Conservation (phyloP, 2,113 vertebrate genomes). For the human region GRCh38 chr6:31039501-31040000, state of each 20-base stretch:
- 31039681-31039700: background rate
- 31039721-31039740: background rate
- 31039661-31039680: background rate
- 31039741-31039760: background rate
- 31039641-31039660: background rate
- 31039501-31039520: background rate
- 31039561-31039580: background rate
- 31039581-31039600: background rate
- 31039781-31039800: background rate
- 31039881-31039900: background rate
- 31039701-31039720: background rate
- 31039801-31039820: background rate
- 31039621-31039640: background rate
- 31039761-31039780: background rate
- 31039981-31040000: background rate
- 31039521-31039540: background rate
- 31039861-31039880: background rate
- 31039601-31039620: background rate
- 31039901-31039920: background rate
- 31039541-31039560: background rate
- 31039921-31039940: background rate
- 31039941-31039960: background rate
- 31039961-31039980: background rate
- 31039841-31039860: background rate
- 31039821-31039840: background rate